phyloP scores from a whole-genome alignment of 64 coral and sea anemone genomes.

The Montipora efflorescens region DNA sequence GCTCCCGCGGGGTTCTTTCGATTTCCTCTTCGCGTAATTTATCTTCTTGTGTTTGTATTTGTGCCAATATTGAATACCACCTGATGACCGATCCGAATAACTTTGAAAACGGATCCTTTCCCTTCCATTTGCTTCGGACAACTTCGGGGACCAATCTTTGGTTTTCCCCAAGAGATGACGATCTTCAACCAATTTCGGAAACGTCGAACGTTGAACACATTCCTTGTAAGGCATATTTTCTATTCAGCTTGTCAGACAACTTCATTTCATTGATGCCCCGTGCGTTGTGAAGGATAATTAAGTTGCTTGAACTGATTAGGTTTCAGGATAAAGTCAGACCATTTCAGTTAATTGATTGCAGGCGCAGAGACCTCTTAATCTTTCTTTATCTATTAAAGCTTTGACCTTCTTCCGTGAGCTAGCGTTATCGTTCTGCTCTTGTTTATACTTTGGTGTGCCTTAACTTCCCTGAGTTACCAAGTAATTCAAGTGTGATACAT shows the following conservation, averaged over 20 bases:
- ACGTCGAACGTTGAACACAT: constrained; percentile 22
- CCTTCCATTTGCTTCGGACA: constrained; percentile 78
- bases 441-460: background rate
- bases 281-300: background rate
- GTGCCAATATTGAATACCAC: constrained; percentile 87
- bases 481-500: constrained; percentile 20
- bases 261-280: background rate
- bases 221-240: constrained; percentile 27
- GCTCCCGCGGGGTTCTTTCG: background rate
- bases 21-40: background rate
- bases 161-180: background rate
- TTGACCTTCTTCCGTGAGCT: background rate
- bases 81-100: constrained; percentile 68
- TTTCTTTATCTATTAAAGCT: background rate
- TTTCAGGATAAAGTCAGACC: background rate
- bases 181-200: constrained; percentile 36
- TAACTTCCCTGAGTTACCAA: constrained; percentile 24
- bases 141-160: constrained; percentile 62
- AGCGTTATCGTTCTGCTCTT: background rate
- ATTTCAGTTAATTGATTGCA: background rate
- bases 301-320: background rate
- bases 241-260: background rate
- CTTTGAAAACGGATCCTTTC: constrained; percentile 63
- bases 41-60: constrained; percentile 54
- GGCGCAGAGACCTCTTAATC: background rate